phyloP scores from a whole-genome alignment of 2,797 vertebrate species.

The Phaenicophaeus curvirostris region DNA sequence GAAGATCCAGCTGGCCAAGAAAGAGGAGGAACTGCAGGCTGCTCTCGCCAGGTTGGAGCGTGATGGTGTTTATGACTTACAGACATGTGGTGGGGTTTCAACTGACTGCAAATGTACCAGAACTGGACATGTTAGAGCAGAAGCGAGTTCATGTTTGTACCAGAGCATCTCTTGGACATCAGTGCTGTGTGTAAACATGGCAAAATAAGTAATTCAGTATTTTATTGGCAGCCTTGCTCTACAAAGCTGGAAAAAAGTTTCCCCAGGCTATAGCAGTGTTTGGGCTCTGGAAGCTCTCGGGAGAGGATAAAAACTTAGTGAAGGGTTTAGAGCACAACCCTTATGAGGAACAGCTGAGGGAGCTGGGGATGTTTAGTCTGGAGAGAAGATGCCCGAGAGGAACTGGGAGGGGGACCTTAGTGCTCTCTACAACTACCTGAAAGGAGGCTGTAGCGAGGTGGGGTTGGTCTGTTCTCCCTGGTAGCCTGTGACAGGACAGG shows the following conservation, averaged over 20 bases:
- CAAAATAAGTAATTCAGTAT: not conserved
- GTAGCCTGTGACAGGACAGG: too few species aligned
- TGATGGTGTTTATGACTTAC: not conserved
- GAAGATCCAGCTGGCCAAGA: slow-evolving; percentile 92
- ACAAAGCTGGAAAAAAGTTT: not conserved
- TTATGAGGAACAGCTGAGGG: too few species aligned
- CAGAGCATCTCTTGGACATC: not conserved
- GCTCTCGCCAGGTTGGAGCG: slow-evolving; percentile 78
- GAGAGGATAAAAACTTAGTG: not conserved
- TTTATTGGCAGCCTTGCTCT: not conserved
- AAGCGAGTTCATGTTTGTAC: rapidly evolving
- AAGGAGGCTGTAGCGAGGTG: too few species aligned
- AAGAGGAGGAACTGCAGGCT: slow-evolving; percentile 94
- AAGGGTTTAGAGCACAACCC: too few species aligned
- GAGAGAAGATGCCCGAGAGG: too few species aligned
- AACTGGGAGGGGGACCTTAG: too few species aligned
- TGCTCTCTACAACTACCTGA: too few species aligned
- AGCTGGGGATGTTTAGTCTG: too few species aligned
- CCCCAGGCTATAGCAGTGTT: rapidly evolving
- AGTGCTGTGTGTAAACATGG: not conserved
- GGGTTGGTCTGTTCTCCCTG: too few species aligned
- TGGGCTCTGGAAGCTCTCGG: not conserved
- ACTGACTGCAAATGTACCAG: not conserved
- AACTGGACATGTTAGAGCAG: not conserved
- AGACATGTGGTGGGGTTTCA: not conserved